Evolutionary conservation across 2,797 vertebrate genomes (phyloP).

Genomic region (Chelonia mydas): DNA sequence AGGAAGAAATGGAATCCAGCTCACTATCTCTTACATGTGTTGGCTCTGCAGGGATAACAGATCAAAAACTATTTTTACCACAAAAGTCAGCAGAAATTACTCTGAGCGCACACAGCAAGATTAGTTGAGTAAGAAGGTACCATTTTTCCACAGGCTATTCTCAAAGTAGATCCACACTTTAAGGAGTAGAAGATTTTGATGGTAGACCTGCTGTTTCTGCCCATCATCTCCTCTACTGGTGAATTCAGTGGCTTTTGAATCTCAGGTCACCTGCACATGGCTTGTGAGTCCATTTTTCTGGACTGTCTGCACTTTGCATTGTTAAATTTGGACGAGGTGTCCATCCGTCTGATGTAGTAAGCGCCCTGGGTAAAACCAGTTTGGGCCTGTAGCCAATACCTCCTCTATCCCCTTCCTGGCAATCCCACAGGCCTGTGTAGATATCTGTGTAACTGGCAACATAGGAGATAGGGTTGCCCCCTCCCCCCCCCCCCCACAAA

Average conservation of each 20-base stretch:
- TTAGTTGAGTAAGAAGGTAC: neutral
- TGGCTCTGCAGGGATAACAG: neutral
- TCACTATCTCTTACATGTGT: neutral
- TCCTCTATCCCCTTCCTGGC: neutral
- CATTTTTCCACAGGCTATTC: neutral
- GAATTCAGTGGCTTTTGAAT: neutral
- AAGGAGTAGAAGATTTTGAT: neutral
- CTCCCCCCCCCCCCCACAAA: fast-evolving
- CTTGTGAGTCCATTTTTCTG: neutral
- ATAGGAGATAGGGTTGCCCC: neutral
- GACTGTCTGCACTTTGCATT: neutral
- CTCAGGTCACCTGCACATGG: fast-evolving
- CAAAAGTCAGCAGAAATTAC: neutral
- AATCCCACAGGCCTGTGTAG: neutral
- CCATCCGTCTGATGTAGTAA: neutral
- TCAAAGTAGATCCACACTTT: neutral
- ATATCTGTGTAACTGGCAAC: neutral
- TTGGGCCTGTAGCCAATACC: neutral
- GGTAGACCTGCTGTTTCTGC: neutral
- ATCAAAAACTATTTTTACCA: neutral
- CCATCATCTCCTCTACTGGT: neutral
- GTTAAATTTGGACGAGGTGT: neutral
- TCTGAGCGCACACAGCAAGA: neutral
- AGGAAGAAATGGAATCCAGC: neutral
- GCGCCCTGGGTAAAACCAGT: neutral